These are phyloP conservation scores for Trididemnum clinides DNA, from an alignment of 23 tunicate species.

Conservation along the genomic window DNA sequence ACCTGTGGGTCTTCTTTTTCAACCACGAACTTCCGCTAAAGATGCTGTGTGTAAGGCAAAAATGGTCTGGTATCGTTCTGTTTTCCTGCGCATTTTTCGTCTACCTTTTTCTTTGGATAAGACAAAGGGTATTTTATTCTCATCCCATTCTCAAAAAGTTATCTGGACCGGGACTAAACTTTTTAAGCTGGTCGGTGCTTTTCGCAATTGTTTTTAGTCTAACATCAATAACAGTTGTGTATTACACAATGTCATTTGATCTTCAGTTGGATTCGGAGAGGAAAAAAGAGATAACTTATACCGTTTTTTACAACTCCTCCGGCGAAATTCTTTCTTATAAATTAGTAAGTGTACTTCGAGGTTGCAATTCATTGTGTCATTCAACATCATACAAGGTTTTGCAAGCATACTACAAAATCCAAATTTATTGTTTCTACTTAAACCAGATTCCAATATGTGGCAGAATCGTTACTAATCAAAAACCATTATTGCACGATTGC, in stretches of 20 bases:
- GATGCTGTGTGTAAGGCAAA: conserved; percentile 4
- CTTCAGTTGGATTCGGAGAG: not conserved
- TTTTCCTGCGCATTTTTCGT: not conserved
- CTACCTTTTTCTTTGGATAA: conserved; percentile 27
- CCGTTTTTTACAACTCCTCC: not conserved
- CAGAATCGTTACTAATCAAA: no score
- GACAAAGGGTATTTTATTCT: conserved; percentile 13
- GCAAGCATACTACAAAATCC: no score
- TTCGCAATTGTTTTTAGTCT: not conserved
- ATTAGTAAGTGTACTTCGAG: no score
- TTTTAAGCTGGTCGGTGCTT: conserved; percentile 31
- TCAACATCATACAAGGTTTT: no score
- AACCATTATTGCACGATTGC: no score
- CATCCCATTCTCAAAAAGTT: conserved; percentile 4
- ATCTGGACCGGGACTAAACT: not conserved
- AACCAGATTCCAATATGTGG: no score
- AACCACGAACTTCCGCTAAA: not conserved
- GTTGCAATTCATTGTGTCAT: no score
- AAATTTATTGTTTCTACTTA: no score
- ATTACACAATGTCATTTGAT: not conserved
- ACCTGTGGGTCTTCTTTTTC: conserved; percentile 4
- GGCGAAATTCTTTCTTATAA: no score
- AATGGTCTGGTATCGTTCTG: not conserved
- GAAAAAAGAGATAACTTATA: not conserved
- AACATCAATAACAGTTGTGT: not conserved